Conservation (phyloP, 2,113 vertebrate genomes). For the Triplophysa siluroides region DNA sequence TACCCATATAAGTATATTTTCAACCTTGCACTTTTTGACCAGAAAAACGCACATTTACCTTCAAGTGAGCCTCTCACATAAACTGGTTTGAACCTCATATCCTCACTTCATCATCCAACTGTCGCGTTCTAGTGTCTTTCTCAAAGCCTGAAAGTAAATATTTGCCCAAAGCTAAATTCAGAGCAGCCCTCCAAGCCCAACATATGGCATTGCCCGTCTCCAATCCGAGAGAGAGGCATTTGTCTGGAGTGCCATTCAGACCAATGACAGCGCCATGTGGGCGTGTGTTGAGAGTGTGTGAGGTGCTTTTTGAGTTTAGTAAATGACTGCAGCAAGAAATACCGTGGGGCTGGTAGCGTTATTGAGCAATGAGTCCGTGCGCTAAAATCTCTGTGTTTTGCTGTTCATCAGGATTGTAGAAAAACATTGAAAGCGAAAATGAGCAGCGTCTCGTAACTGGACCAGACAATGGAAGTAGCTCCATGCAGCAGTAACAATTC, state of each 20-base stretch:
- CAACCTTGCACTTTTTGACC: no score
- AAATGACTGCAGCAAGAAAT: slow-evolving; percentile 99
- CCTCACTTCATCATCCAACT: no score
- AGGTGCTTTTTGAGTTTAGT: slow-evolving; percentile 88
- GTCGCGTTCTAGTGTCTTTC: background rate
- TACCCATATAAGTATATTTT: no score
- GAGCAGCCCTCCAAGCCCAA: slow-evolving; percentile 33
- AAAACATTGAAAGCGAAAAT: slow-evolving; percentile 71
- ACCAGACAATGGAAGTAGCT: slow-evolving; percentile 88
- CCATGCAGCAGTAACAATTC: slow-evolving; percentile 80
- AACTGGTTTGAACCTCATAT: background rate
- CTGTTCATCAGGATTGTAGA: slow-evolving; percentile 63
- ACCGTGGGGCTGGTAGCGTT: slow-evolving; percentile 72
- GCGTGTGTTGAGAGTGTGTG: slow-evolving; percentile 79
- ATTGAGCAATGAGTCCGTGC: slow-evolving; percentile 62
- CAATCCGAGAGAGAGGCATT: slow-evolving; percentile 63
- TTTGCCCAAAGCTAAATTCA: background rate
- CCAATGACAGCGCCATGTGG: slow-evolving; percentile 82
- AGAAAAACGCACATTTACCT: no score
- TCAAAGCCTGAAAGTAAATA: background rate
- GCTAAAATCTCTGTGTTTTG: slow-evolving; percentile 52
- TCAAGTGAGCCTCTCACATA: no score
- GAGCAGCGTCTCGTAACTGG: slow-evolving; percentile 72
- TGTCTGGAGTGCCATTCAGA: slow-evolving; percentile 23
- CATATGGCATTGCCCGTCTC: slow-evolving; percentile 69